Evolutionary conservation across 2,113 vertebrate genomes (phyloP).

Genomic region (Megaceryle maxima): DNA sequence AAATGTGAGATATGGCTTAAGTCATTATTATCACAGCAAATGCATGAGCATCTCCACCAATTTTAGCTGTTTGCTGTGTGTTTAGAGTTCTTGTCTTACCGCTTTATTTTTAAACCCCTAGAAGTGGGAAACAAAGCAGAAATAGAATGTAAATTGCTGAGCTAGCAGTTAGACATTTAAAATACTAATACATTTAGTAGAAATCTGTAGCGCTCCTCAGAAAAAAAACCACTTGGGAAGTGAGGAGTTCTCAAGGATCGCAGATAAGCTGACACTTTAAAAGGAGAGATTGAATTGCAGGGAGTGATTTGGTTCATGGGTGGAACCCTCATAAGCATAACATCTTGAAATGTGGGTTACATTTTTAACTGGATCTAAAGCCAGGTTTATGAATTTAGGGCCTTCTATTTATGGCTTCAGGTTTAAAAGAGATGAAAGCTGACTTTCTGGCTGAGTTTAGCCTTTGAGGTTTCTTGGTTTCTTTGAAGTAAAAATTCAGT

Average conservation of each 20-base stretch:
- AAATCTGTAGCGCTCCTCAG: not conserved
- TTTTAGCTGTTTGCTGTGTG: not conserved
- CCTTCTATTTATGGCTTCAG: constrained; percentile 44
- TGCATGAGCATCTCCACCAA: not conserved
- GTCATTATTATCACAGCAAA: not conserved
- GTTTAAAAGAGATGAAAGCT: constrained; percentile 51
- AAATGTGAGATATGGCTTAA: not conserved
- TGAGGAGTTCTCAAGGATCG: not conserved
- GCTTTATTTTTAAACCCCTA: not conserved
- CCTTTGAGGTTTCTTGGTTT: constrained; percentile 57
- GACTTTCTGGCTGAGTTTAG: constrained; percentile 30
- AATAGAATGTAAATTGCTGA: not conserved
- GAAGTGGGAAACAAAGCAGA: not conserved
- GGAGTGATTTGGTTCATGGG: constrained; percentile 5
- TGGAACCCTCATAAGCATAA: constrained; percentile 9
- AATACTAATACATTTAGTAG: not conserved
- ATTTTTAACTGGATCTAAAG: constrained; percentile 5
- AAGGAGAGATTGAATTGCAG: not conserved
- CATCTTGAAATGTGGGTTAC: not conserved
- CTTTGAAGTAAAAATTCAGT: constrained; percentile 45
- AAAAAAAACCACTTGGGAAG: not conserved
- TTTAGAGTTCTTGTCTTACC: not conserved
- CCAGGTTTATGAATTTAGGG: constrained; percentile 49
- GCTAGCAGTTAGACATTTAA: not conserved
- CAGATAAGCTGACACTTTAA: not conserved